Conservation (phyloP, 2,797 vertebrate genomes). For the Lates japonicus region DNA sequence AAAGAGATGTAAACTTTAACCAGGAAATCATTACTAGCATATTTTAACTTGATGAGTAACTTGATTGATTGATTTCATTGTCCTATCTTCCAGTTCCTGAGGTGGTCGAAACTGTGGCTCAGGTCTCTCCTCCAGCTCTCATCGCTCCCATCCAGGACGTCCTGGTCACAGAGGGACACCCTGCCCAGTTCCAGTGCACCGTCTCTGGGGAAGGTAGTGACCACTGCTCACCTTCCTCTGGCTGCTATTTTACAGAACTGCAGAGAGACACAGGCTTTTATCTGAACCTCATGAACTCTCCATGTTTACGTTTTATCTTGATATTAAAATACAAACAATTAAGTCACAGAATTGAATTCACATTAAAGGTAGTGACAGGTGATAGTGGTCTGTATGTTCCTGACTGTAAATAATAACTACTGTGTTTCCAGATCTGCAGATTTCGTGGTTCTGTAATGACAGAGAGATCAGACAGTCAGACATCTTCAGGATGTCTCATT, state of each 20-base stretch:
- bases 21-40: neutral
- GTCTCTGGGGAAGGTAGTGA: slow-evolving; percentile 92
- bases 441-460: slow-evolving; percentile 93
- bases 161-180: slow-evolving; percentile 88
- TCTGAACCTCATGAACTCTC: neutral
- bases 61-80: neutral
- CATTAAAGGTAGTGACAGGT: neutral
- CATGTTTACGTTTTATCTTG: neutral
- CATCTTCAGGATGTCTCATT: slow-evolving; percentile 92
- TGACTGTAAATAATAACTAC: neutral
- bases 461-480: slow-evolving; percentile 92
- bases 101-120: slow-evolving; percentile 87
- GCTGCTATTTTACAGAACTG: neutral
- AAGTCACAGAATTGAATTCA: too few species aligned
- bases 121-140: slow-evolving; percentile 88
- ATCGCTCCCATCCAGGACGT: slow-evolving; percentile 86
- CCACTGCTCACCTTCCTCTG: neutral
- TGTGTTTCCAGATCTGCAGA: slow-evolving; percentile 77
- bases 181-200: slow-evolving; percentile 90
- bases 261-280: neutral
- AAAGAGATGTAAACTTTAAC: neutral
- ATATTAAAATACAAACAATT: too few species aligned
- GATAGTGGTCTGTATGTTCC: neutral
- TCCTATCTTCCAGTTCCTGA: slow-evolving; percentile 88
- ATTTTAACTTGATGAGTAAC: neutral